phyloP scores from a whole-genome alignment of 2,888 invertebrate genomes.

The Drosophila affinis region DNA sequence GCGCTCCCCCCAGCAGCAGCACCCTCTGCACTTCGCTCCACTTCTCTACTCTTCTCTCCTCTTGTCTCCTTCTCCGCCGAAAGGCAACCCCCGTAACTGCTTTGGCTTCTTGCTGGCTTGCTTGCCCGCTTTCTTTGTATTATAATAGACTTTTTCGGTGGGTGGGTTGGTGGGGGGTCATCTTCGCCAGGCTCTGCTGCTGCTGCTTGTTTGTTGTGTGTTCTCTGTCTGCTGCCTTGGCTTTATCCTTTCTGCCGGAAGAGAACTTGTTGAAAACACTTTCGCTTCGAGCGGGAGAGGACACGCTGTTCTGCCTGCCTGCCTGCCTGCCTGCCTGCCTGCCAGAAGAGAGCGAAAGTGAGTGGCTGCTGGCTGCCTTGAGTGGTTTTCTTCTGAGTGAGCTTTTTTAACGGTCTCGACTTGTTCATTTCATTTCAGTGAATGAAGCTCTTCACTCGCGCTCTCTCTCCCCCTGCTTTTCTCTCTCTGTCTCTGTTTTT shows the following conservation, averaged over 20 bases:
- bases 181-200: background rate
- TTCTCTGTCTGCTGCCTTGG: constrained; percentile 45
- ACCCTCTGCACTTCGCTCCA: constrained; percentile 1
- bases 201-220: constrained; percentile 19
- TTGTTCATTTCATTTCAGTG: constrained; percentile 55
- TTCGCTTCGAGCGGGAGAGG: constrained; percentile 49
- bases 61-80: background rate
- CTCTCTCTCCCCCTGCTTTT: constrained; percentile 25
- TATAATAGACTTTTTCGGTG: constrained; percentile 53
- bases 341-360: constrained; percentile 49
- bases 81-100: background rate
- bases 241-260: constrained; percentile 55
- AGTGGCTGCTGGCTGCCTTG: constrained; percentile 31
- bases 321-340: constrained; percentile 14
- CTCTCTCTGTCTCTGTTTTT: constrained; percentile 19
- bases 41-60: no score
- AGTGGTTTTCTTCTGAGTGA: constrained; percentile 40
- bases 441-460: constrained; percentile 46
- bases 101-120: background rate
- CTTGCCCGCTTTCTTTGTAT: constrained; percentile 52
- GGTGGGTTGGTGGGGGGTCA: constrained; percentile 43
- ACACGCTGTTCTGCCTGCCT: constrained; percentile 11
- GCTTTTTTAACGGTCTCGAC: constrained; percentile 49
- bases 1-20: constrained; percentile 39
- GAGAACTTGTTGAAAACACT: constrained; percentile 78